A percentile compares a stretch with the other conserved stretches of the same genome.
Conservation (phyloP, 2,113 vertebrate genomes). For the Agapornis roseicollis region DNA sequence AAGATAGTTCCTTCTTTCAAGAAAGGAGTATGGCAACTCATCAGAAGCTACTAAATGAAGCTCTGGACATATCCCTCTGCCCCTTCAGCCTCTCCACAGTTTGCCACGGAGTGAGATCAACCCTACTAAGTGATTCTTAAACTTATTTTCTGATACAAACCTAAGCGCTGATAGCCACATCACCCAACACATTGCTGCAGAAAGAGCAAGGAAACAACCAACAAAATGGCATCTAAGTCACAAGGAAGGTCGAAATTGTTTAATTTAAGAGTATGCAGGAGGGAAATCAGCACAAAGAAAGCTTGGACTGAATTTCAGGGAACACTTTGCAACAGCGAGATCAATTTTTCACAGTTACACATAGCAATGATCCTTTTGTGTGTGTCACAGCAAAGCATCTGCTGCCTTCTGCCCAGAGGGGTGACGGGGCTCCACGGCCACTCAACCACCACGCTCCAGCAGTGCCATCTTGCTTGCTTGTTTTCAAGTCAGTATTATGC, state of each 20-base stretch:
- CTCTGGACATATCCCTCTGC: not conserved
- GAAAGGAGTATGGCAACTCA: not conserved
- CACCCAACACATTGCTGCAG: not conserved
- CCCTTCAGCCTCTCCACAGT: too few species aligned
- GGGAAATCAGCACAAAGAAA: not conserved
- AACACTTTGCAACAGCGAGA: not conserved
- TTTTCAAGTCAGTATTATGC: not conserved
- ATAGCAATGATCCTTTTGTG: rapidly evolving
- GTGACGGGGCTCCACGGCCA: rapidly evolving
- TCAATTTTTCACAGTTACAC: not conserved
- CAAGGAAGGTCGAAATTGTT: not conserved
- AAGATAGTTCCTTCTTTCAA: not conserved
- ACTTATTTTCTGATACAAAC: not conserved
- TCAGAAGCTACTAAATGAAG: not conserved
- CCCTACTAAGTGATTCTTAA: not conserved
- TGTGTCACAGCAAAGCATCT: not conserved
- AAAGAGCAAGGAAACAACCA: not conserved
- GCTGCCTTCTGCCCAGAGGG: not conserved
- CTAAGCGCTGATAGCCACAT: not conserved
- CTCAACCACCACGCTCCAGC: rapidly evolving
- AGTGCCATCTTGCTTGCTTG: not conserved
- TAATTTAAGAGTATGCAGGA: not conserved
- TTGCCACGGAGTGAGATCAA: not conserved
- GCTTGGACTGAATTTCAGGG: not conserved
- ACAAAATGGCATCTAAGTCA: not conserved